Evolutionary conservation across 2,113 vertebrate species (phyloP), one percentile per base, ranked within the genome.

Genomic region (Petroica traversi): DNA sequence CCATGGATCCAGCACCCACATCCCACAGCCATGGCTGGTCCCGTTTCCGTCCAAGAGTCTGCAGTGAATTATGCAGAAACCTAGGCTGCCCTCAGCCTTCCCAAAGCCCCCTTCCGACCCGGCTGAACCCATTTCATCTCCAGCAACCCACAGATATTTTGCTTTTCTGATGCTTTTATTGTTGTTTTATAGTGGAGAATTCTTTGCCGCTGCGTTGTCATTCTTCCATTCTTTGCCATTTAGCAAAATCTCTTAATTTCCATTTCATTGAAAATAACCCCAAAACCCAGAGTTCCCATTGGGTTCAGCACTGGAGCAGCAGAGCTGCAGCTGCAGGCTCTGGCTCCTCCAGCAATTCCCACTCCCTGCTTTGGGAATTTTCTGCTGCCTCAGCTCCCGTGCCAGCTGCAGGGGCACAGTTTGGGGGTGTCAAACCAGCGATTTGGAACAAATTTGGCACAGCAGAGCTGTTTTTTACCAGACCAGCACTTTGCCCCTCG

Each of bases 11-110:
- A 3, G 2, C 62, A 16, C 74, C 64, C 22, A 0, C 78, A 38
- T 11, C 46, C 3, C 78, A 2, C 11, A 2, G 1, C 73, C 11
- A 0, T 0, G 4, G 4, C 6, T 41, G 14, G 3, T 3, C 55
- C 57, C 20, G 1, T 26, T 49, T 10, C 83, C 49, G 2, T 29
- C 8, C 14, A 25, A 9, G 76, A 64, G 23, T n/a, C 25, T 41
- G 31, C 48, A 4, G 26, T 63, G 62, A 51, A 24, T n/a, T 15
- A 9, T 5, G 1, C 48, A 73, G 69, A 2, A 36, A 11, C 29
- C 64, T 19, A 12, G 12, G 63, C 59, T 34, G 29, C 6, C 46
- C 83, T 14, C 7, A 5, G 0, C 20, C 19, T 52, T 45, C 26
- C 71, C 83, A 58, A 61, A 25, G 11, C 1, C 48, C n/a, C 58